A percentile compares a stretch with the other conserved stretches of the same genome.
Conservation (phyloP, 1,140 invertebrate genomes). For the Heliconius eleuchia region DNA sequence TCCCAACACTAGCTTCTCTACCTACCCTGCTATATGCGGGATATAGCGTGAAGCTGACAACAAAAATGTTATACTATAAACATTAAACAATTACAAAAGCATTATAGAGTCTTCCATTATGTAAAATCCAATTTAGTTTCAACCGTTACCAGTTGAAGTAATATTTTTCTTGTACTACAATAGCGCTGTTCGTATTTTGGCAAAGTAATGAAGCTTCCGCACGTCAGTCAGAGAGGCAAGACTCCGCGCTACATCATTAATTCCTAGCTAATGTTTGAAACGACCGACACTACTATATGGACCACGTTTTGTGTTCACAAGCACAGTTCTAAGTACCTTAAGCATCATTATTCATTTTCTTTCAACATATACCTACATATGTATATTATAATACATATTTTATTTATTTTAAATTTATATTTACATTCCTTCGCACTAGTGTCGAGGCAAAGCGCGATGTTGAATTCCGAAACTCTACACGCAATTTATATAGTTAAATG, state of each 20-base stretch:
- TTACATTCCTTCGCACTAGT: too few relatives aligned
- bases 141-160: not conserved
- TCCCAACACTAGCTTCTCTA: too few relatives aligned
- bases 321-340: slow-evolving; percentile 42
- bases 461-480: too few relatives aligned
- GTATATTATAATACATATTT: not conserved
- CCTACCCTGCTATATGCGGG: too few relatives aligned
- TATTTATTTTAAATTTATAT: too few relatives aligned
- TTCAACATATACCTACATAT: not conserved
- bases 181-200: slow-evolving; percentile 38
- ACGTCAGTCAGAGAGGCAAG: slow-evolving; percentile 57
- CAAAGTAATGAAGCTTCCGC: slow-evolving; percentile 59
- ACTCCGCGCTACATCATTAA: slow-evolving; percentile 70
- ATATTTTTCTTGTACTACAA: not conserved
- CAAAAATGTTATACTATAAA: too few relatives aligned
- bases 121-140: too few relatives aligned
- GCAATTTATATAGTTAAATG: too few relatives aligned
- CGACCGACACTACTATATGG: slow-evolving; percentile 53
- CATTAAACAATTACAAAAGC: too few relatives aligned
- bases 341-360: not conserved
- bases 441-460: too few relatives aligned
- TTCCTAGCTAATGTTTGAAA: slow-evolving; percentile 72
- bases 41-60: too few relatives aligned
- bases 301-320: slow-evolving; percentile 66
- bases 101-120: too few relatives aligned